phyloP scores from a whole-genome alignment of 2,888 invertebrate genomes.

The Eudemis profundana region DNA sequence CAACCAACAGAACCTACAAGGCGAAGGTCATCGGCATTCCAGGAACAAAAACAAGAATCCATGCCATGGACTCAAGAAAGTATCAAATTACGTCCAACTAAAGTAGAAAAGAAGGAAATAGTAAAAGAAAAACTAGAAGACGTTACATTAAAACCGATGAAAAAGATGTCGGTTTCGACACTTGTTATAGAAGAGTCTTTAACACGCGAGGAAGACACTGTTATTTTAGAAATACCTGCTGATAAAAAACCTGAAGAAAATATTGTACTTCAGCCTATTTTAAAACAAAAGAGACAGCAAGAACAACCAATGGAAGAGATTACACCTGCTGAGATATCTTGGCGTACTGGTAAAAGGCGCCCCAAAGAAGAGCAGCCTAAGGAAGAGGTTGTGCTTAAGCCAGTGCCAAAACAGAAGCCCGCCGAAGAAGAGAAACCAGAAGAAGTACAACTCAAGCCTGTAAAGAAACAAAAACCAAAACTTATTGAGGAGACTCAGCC shows the following conservation, averaged over 20 bases:
- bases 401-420: slow-evolving; percentile 60
- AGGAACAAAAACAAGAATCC: slow-evolving; percentile 65
- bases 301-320: slow-evolving; percentile 58
- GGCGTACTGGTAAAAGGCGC: slow-evolving; percentile 50
- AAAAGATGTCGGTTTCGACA: slow-evolving; percentile 69
- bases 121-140: slow-evolving; percentile 83
- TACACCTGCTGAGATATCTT: slow-evolving; percentile 62
- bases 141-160: slow-evolving; percentile 67
- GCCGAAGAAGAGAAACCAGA: slow-evolving; percentile 67
- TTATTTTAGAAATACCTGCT: slow-evolving; percentile 76
- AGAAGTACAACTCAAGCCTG: slow-evolving; percentile 58
- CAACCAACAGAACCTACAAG: slow-evolving; percentile 36
- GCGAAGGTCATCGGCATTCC: slow-evolving; percentile 43
- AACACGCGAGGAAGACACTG: slow-evolving; percentile 85
- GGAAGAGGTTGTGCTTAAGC: slow-evolving; percentile 65
- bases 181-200: slow-evolving; percentile 82
- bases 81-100: slow-evolving; percentile 85
- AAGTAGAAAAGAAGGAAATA: slow-evolving; percentile 83
- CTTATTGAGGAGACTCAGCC: slow-evolving; percentile 65
- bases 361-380: slow-evolving; percentile 51
- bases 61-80: slow-evolving; percentile 87
- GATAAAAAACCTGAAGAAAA: slow-evolving; percentile 54
- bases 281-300: slow-evolving; percentile 45
- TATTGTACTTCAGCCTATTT: slow-evolving; percentile 46
- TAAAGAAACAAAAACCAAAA: slow-evolving; percentile 50